Evolutionary conservation across 1,140 invertebrate genomes (phyloP).

Genomic region (Drosophila eugracilis): DNA sequence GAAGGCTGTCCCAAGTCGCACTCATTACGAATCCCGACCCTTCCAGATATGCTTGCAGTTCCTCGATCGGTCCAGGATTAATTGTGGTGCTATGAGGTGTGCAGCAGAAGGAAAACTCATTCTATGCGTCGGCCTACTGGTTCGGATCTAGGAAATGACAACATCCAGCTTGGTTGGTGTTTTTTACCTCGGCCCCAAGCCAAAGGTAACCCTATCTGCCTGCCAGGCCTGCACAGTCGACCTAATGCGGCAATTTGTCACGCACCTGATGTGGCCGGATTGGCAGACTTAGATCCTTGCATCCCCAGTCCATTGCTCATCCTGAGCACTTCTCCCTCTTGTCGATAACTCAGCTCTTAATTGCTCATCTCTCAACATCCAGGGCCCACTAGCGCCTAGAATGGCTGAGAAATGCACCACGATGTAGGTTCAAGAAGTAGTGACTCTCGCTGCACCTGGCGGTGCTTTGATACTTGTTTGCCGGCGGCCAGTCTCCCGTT

Average conservation of each 20-base stretch:
- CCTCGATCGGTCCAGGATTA: background rate
- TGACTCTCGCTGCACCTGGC: conserved; percentile 71
- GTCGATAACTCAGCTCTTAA: conserved; percentile 81
- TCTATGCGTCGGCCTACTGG: conserved; percentile 14
- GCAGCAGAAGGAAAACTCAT: background rate
- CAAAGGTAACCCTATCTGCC: conserved; percentile 14
- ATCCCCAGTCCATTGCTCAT: no score
- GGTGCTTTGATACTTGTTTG: conserved; percentile 35
- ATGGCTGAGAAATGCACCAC: conserved; percentile 56
- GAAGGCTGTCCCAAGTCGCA: conserved; percentile 49
- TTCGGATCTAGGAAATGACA: conserved; percentile 71
- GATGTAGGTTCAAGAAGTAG: conserved; percentile 80
- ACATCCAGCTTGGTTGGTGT: conserved; percentile 34
- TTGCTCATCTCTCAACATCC: conserved; percentile 81
- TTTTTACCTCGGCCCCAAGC: no score
- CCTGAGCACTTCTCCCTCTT: conserved; percentile 19
- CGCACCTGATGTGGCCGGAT: conserved; percentile 50
- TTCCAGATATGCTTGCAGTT: no score
- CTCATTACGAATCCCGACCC: no score
- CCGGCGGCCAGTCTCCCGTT: conserved; percentile 12
- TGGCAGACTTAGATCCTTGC: conserved; percentile 3
- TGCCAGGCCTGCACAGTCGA: conserved; percentile 50
- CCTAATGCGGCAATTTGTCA: conserved; percentile 76
- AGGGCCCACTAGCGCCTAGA: conserved; percentile 29
- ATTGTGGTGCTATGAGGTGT: background rate